Conservation (phyloP, 53 echinoderm and acorn worm genomes). For the Astropecten irregularis region DNA sequence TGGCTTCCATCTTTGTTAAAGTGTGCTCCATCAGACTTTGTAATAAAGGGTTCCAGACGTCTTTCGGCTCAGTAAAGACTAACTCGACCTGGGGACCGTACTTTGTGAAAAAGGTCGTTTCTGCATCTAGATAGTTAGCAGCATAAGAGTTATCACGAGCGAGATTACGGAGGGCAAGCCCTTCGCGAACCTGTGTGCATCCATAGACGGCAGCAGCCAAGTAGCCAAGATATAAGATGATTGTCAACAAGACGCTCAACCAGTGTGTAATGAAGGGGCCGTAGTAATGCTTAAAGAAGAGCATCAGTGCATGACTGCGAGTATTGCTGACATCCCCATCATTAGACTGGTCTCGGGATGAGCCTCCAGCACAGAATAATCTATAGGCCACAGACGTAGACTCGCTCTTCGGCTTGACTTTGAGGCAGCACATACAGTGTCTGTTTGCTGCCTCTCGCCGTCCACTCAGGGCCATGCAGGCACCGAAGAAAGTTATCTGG, state of each 20-base stretch:
- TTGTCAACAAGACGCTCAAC: slow-evolving; percentile 8
- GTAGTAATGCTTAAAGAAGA: slow-evolving; percentile 34
- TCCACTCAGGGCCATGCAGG: slow-evolving; percentile 74
- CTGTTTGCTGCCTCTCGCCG: slow-evolving; percentile 58
- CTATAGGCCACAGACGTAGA: slow-evolving; percentile 7
- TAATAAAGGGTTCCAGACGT: slow-evolving; percentile 31
- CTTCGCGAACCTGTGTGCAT: slow-evolving; percentile 47
- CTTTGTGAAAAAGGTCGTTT: not conserved
- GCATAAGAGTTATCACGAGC: slow-evolving; percentile 62
- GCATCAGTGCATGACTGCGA: slow-evolving; percentile 25
- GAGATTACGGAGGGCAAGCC: slow-evolving; percentile 45
- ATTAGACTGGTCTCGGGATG: not conserved
- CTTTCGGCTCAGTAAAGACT: slow-evolving; percentile 28
- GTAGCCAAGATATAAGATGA: slow-evolving; percentile 45
- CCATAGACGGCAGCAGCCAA: slow-evolving; percentile 52
- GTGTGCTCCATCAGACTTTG: slow-evolving; percentile 46
- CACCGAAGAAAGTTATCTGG: slow-evolving; percentile 79
- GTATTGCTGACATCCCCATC: not conserved
- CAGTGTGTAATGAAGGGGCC: slow-evolving; percentile 28
- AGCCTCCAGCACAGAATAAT: slow-evolving; percentile 43
- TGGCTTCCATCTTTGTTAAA: slow-evolving; percentile 26
- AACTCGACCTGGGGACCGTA: slow-evolving; percentile 7
- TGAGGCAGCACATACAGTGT: slow-evolving; percentile 26
- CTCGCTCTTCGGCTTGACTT: slow-evolving; percentile 15
- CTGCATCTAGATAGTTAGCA: slow-evolving; percentile 16